phyloP scores from a whole-genome alignment of 1,140 invertebrate species.

The Drosophila neocordata region DNA sequence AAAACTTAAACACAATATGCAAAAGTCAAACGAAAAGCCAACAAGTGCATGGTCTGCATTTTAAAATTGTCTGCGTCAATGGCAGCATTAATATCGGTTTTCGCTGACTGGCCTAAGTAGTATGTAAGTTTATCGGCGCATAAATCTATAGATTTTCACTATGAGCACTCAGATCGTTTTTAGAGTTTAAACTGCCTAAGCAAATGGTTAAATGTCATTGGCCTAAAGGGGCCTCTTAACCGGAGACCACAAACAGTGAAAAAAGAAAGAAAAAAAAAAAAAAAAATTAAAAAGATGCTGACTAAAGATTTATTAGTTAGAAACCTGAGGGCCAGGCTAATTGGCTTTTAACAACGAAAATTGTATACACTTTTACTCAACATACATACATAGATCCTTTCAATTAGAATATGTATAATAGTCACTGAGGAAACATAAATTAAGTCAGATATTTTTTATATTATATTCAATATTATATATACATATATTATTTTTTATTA shows the following conservation, averaged over 20 bases:
- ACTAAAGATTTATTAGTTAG: conserved; percentile 59
- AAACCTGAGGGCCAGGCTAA: background rate
- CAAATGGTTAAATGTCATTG: conserved; percentile 40
- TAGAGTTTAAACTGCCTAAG: conserved; percentile 19
- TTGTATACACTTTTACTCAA: background rate
- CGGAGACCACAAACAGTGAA: background rate
- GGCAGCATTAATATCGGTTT: conserved; percentile 17
- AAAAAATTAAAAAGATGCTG: conserved; percentile 23
- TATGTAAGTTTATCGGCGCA: background rate
- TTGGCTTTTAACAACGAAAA: background rate
- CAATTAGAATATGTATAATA: too few relatives aligned
- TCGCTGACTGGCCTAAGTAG: too few relatives aligned
- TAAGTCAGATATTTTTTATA: too few relatives aligned
- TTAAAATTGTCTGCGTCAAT: conserved; percentile 35
- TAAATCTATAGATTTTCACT: conserved; percentile 4
- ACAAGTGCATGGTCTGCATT: conserved; percentile 64
- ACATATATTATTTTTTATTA: too few relatives aligned
- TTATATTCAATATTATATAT: too few relatives aligned
- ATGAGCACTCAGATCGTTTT: background rate
- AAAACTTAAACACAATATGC: conserved; percentile 24
- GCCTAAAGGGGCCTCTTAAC: conserved; percentile 33
- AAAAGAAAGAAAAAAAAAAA: background rate
- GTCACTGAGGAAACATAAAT: too few relatives aligned
- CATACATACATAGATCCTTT: too few relatives aligned
- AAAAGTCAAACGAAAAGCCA: conserved; percentile 35